Percentiles rank a stretch among this genome's conserved stretches.
Conservation (phyloP, 2,888 invertebrate genomes). For the Apamea sordens region DNA sequence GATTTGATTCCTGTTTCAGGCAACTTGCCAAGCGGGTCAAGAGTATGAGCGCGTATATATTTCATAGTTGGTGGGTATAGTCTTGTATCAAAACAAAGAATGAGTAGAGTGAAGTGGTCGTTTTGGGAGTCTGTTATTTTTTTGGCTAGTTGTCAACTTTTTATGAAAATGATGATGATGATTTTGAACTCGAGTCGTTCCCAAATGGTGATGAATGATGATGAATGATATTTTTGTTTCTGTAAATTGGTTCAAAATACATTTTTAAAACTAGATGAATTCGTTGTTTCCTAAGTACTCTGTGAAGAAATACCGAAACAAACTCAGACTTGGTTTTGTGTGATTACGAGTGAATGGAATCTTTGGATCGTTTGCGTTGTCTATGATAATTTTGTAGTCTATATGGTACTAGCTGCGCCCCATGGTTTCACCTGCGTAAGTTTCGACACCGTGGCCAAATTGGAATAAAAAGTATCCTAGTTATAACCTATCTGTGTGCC, state of each 20-base stretch:
- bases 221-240: not conserved
- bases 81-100: conserved; percentile 36
- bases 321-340: not conserved
- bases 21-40: conserved; percentile 68
- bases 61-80: not conserved
- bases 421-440: too few species aligned
- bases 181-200: not conserved
- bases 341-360: not conserved
- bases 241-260: not conserved
- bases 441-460: too few species aligned
- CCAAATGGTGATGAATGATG: not conserved
- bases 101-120: not conserved
- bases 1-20: conserved; percentile 66
- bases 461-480: too few species aligned
- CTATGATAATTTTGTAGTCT: too few species aligned
- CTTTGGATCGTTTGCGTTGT: not conserved
- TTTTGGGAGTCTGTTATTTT: not conserved
- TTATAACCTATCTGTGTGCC: too few species aligned
- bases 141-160: not conserved
- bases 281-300: too few species aligned
- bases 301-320: too few species aligned
- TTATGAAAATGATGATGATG: not conserved
- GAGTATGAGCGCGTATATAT: conserved; percentile 45
- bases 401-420: too few species aligned
- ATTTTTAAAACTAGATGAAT: not conserved